These are phyloP conservation scores for Polia nebulosa DNA, from an alignment of 2,888 invertebrate species.

Conservation along the genomic window DNA sequence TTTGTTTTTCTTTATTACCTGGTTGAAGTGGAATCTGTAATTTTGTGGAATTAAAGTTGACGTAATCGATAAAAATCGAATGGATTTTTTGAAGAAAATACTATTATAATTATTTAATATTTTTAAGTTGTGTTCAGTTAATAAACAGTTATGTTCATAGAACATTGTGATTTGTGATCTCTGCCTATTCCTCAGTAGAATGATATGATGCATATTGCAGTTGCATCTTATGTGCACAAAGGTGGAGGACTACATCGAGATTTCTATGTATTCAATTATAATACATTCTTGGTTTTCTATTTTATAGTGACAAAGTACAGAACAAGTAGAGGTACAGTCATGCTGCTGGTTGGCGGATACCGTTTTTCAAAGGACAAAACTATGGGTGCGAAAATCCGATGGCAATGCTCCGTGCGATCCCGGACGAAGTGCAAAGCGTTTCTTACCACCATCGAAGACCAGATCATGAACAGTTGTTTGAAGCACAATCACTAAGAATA, in stretches of 20 bases:
- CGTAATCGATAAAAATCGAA: neutral
- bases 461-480: slow-evolving; percentile 52
- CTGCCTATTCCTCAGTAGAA: neutral
- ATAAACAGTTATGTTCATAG: neutral
- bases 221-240: too few relatives aligned
- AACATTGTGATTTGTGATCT: slow-evolving; percentile 2
- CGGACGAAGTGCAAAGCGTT: slow-evolving; percentile 63
- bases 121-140: neutral
- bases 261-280: neutral
- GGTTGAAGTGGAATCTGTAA: neutral
- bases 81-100: neutral
- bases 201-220: neutral
- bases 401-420: slow-evolving; percentile 77
- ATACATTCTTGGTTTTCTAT: slow-evolving; percentile 3
- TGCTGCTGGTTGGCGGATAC: slow-evolving; percentile 62
- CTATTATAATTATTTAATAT: neutral
- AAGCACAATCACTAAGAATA: slow-evolving; percentile 57
- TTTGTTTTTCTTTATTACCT: neutral
- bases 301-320: slow-evolving; percentile 56
- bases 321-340: slow-evolving; percentile 64
- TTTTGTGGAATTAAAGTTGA: neutral
- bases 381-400: slow-evolving; percentile 66
- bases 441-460: slow-evolving; percentile 57
- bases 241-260: neutral
- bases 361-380: slow-evolving; percentile 64